These are phyloP conservation scores for Rhineura floridana DNA, from an alignment of 2,113 vertebrate genomes.

Conservation along the genomic window DNA sequence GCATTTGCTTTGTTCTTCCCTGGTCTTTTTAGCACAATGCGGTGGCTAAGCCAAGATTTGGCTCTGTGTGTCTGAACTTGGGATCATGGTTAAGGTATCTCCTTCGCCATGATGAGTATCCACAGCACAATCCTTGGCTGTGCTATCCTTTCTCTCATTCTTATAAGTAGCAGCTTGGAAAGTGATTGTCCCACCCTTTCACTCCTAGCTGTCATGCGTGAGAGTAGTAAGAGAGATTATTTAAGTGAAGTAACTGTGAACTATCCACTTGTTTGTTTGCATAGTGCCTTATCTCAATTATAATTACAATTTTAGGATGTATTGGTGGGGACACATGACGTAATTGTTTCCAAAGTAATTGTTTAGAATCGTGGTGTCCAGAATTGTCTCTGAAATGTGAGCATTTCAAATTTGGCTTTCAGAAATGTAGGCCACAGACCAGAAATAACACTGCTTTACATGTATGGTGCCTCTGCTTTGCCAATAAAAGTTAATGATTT, in stretches of 20 bases:
- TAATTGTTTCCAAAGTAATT: background rate
- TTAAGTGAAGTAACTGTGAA: background rate
- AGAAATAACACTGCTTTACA: background rate
- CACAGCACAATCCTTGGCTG: too few relatives aligned
- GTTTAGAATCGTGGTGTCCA: background rate
- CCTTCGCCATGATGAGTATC: too few relatives aligned
- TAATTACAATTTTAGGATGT: background rate
- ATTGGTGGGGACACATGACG: background rate
- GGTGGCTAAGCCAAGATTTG: too few relatives aligned
- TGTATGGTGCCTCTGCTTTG: background rate
- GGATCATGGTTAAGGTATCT: too few relatives aligned
- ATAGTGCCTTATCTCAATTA: background rate
- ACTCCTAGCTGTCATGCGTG: too few relatives aligned
- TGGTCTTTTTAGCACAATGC: too few relatives aligned
- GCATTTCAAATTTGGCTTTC: background rate
- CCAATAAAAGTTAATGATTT: slow-evolving; percentile 41
- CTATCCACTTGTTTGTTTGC: background rate
- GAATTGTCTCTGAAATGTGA: background rate
- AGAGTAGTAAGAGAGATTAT: background rate
- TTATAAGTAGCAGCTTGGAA: background rate
- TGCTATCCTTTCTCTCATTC: background rate
- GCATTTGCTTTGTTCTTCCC: too few relatives aligned
- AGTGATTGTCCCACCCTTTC: background rate
- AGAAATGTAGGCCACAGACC: too few relatives aligned
- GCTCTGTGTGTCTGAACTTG: too few relatives aligned